These are phyloP conservation scores for Molossus molossus DNA, from an alignment of 2,797 vertebrate species.

Conservation along the genomic window DNA sequence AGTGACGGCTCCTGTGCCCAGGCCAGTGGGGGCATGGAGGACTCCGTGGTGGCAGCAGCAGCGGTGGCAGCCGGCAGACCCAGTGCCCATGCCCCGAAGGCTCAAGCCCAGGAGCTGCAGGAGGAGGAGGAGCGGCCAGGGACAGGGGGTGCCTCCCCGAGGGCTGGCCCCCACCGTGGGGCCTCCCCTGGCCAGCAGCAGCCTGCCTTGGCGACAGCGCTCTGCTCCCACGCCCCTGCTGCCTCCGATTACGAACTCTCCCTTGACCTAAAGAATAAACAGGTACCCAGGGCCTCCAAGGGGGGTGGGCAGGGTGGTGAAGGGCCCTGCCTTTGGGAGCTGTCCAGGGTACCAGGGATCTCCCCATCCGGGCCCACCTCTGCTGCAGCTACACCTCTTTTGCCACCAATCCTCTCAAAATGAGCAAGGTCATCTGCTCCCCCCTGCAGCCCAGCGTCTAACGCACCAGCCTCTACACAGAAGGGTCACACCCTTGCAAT, in stretches of 20 bases:
- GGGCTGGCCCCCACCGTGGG: slow-evolving; percentile 95
- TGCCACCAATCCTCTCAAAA: neutral
- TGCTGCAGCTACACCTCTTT: neutral
- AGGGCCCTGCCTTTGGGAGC: slow-evolving; percentile 75
- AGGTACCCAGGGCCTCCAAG: slow-evolving; percentile 93
- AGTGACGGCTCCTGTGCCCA: slow-evolving; percentile 91
- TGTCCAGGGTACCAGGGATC: slow-evolving; percentile 55
- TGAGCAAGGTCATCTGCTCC: neutral
- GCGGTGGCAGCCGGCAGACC: slow-evolving; percentile 90
- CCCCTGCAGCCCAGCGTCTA: neutral
- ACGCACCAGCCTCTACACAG: neutral
- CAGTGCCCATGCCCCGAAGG: slow-evolving; percentile 91
- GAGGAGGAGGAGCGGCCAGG: slow-evolving; percentile 89
- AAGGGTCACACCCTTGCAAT: neutral
- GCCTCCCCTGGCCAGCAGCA: slow-evolving; percentile 96
- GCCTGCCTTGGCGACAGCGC: slow-evolving; percentile 93
- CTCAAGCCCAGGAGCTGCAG: slow-evolving; percentile 90
- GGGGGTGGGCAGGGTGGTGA: slow-evolving; percentile 86
- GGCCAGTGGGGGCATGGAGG: slow-evolving; percentile 91
- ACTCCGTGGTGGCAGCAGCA: slow-evolving; percentile 85
- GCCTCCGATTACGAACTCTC: slow-evolving; percentile 99
- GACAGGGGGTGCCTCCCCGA: slow-evolving; percentile 93
- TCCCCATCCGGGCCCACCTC: neutral
- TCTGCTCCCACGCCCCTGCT: slow-evolving; percentile 94
- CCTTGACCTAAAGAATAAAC: slow-evolving; percentile 99